phyloP scores from a whole-genome alignment of 1,140 invertebrate species.

The Bursaphelenchus mucronatus region DNA sequence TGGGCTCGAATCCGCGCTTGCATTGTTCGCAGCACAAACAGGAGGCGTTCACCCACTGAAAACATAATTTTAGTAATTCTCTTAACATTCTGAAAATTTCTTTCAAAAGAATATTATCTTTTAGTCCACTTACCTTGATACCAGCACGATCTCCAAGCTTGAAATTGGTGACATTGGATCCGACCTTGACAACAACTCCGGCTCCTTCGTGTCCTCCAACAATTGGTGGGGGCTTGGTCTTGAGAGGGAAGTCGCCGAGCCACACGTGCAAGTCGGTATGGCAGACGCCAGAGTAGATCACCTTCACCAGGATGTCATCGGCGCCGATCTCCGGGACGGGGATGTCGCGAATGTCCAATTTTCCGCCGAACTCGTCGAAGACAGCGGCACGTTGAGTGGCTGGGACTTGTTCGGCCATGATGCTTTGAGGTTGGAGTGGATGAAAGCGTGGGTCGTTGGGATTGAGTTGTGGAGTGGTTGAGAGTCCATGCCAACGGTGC shows the following conservation, averaged over 20 bases:
- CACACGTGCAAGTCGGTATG: conserved; percentile 24
- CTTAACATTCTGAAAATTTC: too few species aligned
- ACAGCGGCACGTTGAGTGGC: conserved; percentile 15
- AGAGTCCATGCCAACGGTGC: too few species aligned
- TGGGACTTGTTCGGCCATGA: conserved; percentile 13
- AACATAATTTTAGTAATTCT: neutral
- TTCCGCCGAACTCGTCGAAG: conserved; percentile 8
- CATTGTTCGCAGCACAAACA: conserved; percentile 35
- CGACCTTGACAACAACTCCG: conserved; percentile 35
- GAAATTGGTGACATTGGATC: conserved; percentile 31
- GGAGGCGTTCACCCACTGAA: conserved; percentile 28
- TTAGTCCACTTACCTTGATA: conserved; percentile 28
- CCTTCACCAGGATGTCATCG: conserved; percentile 25
- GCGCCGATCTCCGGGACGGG: conserved; percentile 21
- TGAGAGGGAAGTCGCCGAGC: conserved; percentile 16
- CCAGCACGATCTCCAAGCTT: conserved; percentile 37
- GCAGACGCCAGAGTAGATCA: conserved; percentile 28
- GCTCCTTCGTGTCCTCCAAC: conserved; percentile 41
- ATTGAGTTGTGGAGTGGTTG: too few species aligned
- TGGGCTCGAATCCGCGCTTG: conserved; percentile 24
- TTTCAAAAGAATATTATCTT: too few species aligned
- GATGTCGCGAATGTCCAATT: conserved; percentile 14
- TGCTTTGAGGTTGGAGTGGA: too few species aligned
- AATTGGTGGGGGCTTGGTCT: conserved; percentile 23
- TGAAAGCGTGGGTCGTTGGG: too few species aligned